These are phyloP conservation scores for Xerus inauris DNA, from an alignment of 2,113 vertebrate species.

Conservation along the genomic window DNA sequence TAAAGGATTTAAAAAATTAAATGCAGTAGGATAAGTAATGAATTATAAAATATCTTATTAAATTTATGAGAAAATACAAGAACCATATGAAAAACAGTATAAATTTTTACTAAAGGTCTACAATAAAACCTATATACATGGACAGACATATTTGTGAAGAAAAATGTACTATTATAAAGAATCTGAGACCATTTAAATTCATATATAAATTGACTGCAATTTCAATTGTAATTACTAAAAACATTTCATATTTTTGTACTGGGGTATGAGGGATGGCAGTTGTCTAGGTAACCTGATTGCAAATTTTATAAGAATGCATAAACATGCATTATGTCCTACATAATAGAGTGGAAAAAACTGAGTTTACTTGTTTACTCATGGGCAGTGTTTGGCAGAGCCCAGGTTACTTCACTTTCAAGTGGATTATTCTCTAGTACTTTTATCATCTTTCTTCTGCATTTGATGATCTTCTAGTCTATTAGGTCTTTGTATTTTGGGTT, in stretches of 20 bases:
- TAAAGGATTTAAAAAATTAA: not conserved
- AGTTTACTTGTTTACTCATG: not conserved
- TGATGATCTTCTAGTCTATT: not conserved
- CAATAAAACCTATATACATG: not conserved
- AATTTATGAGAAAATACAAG: not conserved
- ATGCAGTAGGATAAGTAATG: not conserved
- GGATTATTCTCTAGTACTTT: not conserved
- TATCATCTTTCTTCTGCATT: not conserved
- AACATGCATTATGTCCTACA: not conserved
- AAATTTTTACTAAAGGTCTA: not conserved
- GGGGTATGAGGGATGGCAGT: not conserved
- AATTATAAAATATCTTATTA: not conserved
- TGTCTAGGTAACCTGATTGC: not conserved
- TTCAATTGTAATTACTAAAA: not conserved
- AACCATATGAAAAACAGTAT: not conserved
- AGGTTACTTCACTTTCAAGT: not conserved
- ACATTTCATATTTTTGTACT: not conserved
- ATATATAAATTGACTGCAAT: not conserved
- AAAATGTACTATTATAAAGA: not conserved
- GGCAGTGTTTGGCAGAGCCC: fast-evolving
- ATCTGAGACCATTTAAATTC: not conserved
- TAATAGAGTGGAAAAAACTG: not conserved
- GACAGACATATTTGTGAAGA: not conserved
- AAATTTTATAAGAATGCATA: not conserved
- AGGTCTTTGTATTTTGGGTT: not conserved